Evolutionary conservation across 2,113 vertebrate genomes (phyloP), one percentile per base, ranked within the genome.

Genomic region (Patagioenas fasciata): DNA sequence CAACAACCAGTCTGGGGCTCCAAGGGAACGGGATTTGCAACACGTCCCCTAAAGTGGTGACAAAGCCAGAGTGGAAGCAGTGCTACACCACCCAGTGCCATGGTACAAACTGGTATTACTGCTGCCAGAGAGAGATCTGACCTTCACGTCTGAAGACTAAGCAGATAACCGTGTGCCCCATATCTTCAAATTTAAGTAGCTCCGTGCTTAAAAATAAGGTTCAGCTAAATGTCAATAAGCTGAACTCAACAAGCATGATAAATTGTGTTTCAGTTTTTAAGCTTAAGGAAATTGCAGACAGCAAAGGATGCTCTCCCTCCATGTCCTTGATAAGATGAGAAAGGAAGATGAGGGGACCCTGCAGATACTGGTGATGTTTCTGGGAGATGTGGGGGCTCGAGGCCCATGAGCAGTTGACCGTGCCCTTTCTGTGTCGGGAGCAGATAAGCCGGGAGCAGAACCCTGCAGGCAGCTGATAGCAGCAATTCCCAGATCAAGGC

Each of bases 401-500:
- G 88, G 73, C 6, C 70, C 94, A 96, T 93, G 58, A 95, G 88
- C 29, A 47, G 75, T 13, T 83, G 44, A 36, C 65, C n/a, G 54
- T 28, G 80, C 47, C 73, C 88, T 83, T 79, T 79, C 47, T 81
- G 81, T 88, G 77, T 47, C 44, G 32, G 77, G 11, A 36, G 64
- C 31, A 96, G 95, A 97, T 95, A 96, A 96, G 93, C 57, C 2
- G 0, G 61, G 75, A 91, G 89, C 87, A 85, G 90, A 93, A 21
- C 16, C 15, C 91, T 96, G 95, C 54, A 58, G 85, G 94, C 88
- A 80, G 81, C 88, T 91, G 97, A 97, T 94, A 95, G 82, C 95
- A 92, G 89, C 94, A 88, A 81, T 91, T 94, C 96, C 94, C 95
- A 78, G 11, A 89, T 20, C 47, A 61, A 36, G 64, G 53, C 88